These are phyloP conservation scores for Sarcophaga carnaria DNA, from an alignment of 2,888 invertebrate species.

Conservation along the genomic window DNA sequence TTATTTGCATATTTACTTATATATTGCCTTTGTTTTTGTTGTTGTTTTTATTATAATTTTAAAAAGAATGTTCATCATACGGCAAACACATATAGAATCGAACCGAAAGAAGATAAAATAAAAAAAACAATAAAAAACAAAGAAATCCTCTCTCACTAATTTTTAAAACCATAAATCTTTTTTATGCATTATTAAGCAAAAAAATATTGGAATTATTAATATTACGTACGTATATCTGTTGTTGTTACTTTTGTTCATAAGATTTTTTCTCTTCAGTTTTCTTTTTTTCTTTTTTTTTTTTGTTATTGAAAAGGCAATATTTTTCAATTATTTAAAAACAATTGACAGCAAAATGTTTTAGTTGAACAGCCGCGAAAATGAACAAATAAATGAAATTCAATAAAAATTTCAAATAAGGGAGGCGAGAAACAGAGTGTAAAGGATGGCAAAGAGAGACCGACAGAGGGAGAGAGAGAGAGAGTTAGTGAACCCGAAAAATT, in stretches of 20 bases:
- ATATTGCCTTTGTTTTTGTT: neutral
- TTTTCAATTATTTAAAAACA: constrained; percentile 67
- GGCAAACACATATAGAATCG: constrained; percentile 1
- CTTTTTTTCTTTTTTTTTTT: neutral
- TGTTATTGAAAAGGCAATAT: constrained; percentile 57
- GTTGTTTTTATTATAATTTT: neutral
- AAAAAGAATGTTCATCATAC: constrained; percentile 6
- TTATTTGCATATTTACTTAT: neutral
- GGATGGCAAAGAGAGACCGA: too few relatives aligned
- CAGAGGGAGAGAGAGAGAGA: neutral
- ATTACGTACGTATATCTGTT: neutral
- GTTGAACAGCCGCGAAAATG: constrained; percentile 42
- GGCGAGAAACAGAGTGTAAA: neutral
- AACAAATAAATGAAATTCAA: constrained; percentile 43
- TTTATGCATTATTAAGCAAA: constrained; percentile 65
- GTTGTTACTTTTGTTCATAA: neutral
- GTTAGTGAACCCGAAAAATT: constrained; percentile 18
- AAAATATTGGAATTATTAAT: constrained; percentile 44
- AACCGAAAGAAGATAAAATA: neutral
- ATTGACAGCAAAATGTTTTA: constrained; percentile 63
- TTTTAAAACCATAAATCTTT: constrained; percentile 64
- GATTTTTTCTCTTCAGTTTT: too few relatives aligned
- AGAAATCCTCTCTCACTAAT: constrained; percentile 21
- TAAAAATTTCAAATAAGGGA: neutral
- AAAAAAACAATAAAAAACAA: neutral